A percentile compares a stretch with the other conserved stretches of the same genome.
These are phyloP conservation scores for Nerophis ophidion DNA, from an alignment of 2,113 vertebrate species.

Conservation along the genomic window DNA sequence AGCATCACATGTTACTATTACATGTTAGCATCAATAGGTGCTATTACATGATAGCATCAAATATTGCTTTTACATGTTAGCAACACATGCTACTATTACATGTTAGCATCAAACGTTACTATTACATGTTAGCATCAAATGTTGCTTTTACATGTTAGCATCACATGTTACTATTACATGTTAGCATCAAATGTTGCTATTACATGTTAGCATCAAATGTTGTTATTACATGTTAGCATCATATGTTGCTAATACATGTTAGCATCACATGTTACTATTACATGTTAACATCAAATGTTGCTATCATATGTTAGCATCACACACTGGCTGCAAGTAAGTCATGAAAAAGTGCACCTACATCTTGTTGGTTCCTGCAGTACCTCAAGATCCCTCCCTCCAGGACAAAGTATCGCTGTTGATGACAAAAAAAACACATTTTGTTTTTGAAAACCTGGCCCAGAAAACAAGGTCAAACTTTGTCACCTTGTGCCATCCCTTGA, in stretches of 20 bases:
- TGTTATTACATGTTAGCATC: too few species aligned
- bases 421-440: background rate
- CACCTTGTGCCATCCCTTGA: constrained; percentile 97
- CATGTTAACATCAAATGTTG: background rate
- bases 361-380: constrained; percentile 82
- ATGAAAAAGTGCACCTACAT: constrained; percentile 72
- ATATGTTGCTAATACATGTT: background rate
- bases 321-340: background rate
- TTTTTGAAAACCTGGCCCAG: background rate
- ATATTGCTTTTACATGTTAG: too few species aligned
- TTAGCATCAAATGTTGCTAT: too few species aligned
- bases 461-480: background rate
- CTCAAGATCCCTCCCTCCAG: constrained; percentile 81
- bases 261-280: background rate
- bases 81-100: too few species aligned
- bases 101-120: too few species aligned
- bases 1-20: too few species aligned
- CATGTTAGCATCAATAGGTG: too few species aligned
- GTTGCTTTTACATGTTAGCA: too few species aligned
- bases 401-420: constrained; percentile 82
- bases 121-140: too few species aligned
- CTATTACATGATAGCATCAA: too few species aligned
- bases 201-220: too few species aligned
- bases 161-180: too few species aligned
- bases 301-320: background rate